phyloP scores from a whole-genome alignment of 1,140 invertebrate genomes.

The Leptopilina clavipes region DNA sequence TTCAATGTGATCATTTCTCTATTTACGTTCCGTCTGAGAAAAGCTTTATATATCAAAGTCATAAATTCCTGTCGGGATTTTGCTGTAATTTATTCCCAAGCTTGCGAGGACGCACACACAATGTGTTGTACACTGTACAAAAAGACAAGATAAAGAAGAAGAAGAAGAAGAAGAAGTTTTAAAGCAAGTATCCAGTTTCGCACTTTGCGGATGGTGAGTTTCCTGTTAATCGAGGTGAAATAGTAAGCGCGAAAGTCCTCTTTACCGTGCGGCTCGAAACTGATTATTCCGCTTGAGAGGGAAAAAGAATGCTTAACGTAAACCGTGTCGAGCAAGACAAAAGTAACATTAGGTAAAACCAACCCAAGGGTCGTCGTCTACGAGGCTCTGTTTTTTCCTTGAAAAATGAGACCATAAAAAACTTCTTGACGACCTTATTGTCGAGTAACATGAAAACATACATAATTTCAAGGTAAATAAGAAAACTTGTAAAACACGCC shows the following conservation, averaged over 20 bases:
- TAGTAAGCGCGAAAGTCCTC: constrained; percentile 32
- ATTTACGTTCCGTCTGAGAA: constrained; percentile 8
- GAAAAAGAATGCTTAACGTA: constrained; percentile 10
- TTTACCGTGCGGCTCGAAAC: constrained; percentile 14
- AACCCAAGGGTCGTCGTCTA: neutral
- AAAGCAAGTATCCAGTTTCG: constrained; percentile 24
- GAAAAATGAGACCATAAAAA: constrained; percentile 30
- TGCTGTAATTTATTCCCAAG: neutral
- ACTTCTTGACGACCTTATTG: constrained; percentile 29
- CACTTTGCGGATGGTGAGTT: constrained; percentile 30
- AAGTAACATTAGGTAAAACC: constrained; percentile 5
- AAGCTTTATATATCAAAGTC: constrained; percentile 27
- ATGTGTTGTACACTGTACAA: neutral
- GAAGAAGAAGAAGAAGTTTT: neutral
- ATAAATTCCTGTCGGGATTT: constrained; percentile 13
- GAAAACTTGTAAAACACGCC: constrained; percentile 5
- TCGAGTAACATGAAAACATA: constrained; percentile 28
- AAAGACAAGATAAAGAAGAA: neutral
- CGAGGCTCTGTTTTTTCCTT: neutral
- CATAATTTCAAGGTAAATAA: constrained; percentile 28
- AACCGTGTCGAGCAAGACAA: neutral
- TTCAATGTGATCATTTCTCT: constrained; percentile 8
- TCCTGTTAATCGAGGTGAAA: constrained; percentile 32
- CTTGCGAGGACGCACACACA: constrained; percentile 5
- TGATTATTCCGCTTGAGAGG: constrained; percentile 29